A percentile compares a stretch with the other conserved stretches of the same genome.
These are phyloP conservation scores for Euphydryas editha DNA, from an alignment of 2,888 invertebrate species.

Conservation along the genomic window DNA sequence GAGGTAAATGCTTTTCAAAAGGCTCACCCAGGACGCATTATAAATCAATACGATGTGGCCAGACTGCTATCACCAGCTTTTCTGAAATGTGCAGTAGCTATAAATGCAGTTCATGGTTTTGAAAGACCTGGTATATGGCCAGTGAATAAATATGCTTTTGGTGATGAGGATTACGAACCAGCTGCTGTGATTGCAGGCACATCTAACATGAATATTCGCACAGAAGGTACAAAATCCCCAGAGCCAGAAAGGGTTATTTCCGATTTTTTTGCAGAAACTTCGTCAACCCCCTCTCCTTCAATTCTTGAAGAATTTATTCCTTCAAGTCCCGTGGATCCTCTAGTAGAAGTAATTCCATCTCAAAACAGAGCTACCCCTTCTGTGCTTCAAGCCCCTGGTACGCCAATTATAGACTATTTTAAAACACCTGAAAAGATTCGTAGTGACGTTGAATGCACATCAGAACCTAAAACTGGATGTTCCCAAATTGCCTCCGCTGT, in stretches of 20 bases:
- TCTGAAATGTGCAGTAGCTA: constrained; percentile 43
- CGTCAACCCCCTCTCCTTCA: constrained; percentile 36
- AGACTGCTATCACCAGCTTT: constrained; percentile 45
- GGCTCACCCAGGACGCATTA: constrained; percentile 45
- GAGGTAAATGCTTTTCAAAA: constrained; percentile 44
- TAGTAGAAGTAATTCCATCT: constrained; percentile 36
- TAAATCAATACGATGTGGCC: constrained; percentile 40
- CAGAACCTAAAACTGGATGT: constrained; percentile 44
- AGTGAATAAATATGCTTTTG: constrained; percentile 46
- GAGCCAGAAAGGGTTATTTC: constrained; percentile 40
- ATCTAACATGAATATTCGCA: constrained; percentile 39
- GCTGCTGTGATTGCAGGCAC: constrained; percentile 39
- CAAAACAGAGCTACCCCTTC: constrained; percentile 24
- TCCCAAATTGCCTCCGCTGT: constrained; percentile 36
- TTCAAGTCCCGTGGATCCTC: constrained; percentile 33
- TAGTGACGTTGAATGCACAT: constrained; percentile 36
- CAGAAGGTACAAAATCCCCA: constrained; percentile 31
- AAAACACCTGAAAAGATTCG: constrained; percentile 35
- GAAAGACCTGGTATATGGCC: constrained; percentile 49
- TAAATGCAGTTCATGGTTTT: constrained; percentile 44
- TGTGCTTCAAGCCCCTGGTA: constrained; percentile 26
- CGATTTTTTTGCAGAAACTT: constrained; percentile 36
- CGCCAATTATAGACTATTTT: constrained; percentile 23
- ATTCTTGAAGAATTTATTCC: constrained; percentile 25
- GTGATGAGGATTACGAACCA: constrained; percentile 47